Percentiles rank a stretch among this genome's conserved stretches.
phyloP scores from a whole-genome alignment of 2,797 vertebrate genomes.

The Pristis pectinata region DNA sequence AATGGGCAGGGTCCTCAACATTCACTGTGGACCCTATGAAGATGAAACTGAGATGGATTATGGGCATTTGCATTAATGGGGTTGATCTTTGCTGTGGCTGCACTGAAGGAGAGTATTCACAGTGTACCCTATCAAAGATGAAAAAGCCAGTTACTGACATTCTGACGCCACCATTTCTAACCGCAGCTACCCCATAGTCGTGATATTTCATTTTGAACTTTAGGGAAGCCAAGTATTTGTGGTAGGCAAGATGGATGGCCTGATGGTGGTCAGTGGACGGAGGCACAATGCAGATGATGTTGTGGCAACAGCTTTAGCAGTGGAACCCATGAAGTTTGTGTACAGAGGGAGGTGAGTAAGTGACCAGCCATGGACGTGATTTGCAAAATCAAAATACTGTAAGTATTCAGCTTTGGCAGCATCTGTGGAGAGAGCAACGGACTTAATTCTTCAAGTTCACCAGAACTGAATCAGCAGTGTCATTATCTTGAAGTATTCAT shows the following conservation, averaged over 20 bases:
- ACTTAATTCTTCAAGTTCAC: too few relatives aligned
- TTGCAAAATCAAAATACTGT: background rate
- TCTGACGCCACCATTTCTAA: background rate
- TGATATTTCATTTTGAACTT: constrained; percentile 14
- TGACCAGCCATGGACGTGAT: background rate
- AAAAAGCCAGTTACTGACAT: background rate
- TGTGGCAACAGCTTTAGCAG: constrained; percentile 84
- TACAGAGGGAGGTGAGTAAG: constrained; percentile 84
- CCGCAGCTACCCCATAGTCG: background rate
- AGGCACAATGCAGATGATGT: constrained; percentile 88
- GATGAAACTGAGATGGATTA: background rate
- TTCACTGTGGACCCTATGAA: background rate
- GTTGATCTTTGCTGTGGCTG: background rate
- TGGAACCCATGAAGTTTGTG: constrained; percentile 97
- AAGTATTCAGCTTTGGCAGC: too few relatives aligned
- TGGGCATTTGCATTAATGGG: background rate
- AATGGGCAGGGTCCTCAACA: too few relatives aligned
- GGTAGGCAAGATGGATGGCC: constrained; percentile 85
- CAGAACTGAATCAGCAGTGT: too few relatives aligned
- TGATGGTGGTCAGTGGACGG: constrained; percentile 83
- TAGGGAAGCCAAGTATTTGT: constrained; percentile 87
- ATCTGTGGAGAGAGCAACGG: too few relatives aligned
- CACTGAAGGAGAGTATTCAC: background rate
- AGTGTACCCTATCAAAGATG: too few relatives aligned
- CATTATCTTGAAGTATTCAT: too few relatives aligned